A percentile compares a stretch with the other conserved stretches of the same genome.
These are phyloP conservation scores for Buceros bicornis DNA, from an alignment of 2,797 vertebrate species.

Conservation along the genomic window DNA sequence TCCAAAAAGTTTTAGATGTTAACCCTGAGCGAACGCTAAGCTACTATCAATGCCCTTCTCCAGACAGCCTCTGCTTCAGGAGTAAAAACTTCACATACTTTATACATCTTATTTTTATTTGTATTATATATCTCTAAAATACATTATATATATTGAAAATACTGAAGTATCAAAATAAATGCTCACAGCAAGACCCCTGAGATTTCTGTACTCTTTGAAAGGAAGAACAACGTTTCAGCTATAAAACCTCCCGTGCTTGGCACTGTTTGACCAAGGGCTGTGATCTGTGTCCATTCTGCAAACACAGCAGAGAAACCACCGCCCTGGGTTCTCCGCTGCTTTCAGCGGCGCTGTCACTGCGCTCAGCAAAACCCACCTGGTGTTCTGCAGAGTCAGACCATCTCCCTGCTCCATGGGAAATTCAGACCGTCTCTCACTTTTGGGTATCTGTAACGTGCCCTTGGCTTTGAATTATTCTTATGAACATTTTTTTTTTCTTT, in stretches of 20 bases:
- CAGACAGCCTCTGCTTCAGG: background rate
- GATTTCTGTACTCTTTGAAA: background rate
- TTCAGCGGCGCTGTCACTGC: background rate
- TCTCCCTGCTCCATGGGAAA: background rate
- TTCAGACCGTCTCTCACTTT: background rate
- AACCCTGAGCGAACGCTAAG: background rate
- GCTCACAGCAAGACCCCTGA: background rate
- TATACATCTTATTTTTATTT: background rate
- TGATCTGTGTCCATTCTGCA: background rate
- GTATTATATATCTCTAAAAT: too few species aligned
- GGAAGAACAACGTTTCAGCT: background rate
- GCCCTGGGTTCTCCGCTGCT: background rate
- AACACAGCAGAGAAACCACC: background rate
- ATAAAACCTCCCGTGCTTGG: background rate
- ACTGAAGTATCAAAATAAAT: background rate
- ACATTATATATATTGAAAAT: background rate
- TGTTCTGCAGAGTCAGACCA: background rate
- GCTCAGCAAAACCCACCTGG: slow-evolving; percentile 9
- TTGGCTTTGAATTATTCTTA: background rate
- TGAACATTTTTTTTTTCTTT: background rate
- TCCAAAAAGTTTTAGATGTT: background rate
- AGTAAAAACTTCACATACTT: background rate
- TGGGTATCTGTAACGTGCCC: background rate
- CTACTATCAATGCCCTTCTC: background rate
- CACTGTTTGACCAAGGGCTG: background rate